Percentiles rank a stretch among this genome's conserved stretches.
phyloP scores from a whole-genome alignment of 1,140 invertebrate genomes.

The Andricus grossulariae region DNA sequence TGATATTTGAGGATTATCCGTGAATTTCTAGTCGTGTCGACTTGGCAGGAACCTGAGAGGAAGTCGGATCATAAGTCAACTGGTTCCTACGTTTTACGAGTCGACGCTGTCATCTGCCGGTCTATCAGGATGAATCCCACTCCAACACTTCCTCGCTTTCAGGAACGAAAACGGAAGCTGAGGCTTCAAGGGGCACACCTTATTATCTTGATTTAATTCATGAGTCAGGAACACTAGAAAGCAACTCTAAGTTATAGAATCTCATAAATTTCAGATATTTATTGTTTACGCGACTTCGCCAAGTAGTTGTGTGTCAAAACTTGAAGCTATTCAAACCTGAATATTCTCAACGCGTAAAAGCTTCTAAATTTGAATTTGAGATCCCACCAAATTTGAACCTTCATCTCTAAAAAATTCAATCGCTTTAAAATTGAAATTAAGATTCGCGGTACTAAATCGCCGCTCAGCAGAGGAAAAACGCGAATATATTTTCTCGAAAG shows the following conservation, averaged over 20 bases:
- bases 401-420: no score
- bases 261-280: not conserved
- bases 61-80: conserved; percentile 40
- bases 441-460: no score
- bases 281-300: not conserved
- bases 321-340: no score
- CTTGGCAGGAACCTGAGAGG: conserved; percentile 38
- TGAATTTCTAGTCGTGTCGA: conserved; percentile 42
- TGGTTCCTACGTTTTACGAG: conserved; percentile 45
- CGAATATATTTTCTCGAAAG: no score
- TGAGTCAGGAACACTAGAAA: conserved; percentile 5
- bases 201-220: conserved; percentile 2
- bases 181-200: conserved; percentile 4
- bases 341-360: no score
- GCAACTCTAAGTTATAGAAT: conserved; percentile 7
- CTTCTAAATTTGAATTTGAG: no score
- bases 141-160: conserved; percentile 27
- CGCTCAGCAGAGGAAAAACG: no score
- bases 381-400: no score
- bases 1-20: not conserved
- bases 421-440: no score
- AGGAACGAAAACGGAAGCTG: conserved; percentile 14
- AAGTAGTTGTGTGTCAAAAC: no score
- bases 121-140: conserved; percentile 24
- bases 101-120: conserved; percentile 26